phyloP scores from a whole-genome alignment of 1,140 invertebrate genomes.

The Drosophila takahashii region DNA sequence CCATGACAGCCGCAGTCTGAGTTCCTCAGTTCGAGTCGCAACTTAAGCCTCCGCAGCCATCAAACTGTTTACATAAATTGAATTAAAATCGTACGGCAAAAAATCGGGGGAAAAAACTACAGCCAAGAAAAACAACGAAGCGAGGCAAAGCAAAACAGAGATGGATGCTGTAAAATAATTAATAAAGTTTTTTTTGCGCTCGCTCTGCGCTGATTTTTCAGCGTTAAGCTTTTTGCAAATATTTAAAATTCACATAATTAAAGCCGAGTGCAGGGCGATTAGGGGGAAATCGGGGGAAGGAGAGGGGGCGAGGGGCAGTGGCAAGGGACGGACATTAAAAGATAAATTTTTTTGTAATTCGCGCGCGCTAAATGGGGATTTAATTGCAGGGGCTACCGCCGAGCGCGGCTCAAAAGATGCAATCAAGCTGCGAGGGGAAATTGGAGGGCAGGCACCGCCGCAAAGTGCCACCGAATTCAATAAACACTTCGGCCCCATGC shows the following conservation, averaged over 20 bases:
- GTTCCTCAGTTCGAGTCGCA: constrained; percentile 24
- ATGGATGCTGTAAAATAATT: constrained; percentile 81
- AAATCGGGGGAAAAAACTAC: constrained; percentile 38
- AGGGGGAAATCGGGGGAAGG: background rate
- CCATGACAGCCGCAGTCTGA: constrained; percentile 41
- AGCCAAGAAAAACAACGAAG: constrained; percentile 27
- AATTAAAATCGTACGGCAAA: constrained; percentile 66
- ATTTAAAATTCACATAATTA: constrained; percentile 84
- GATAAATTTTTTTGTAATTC: constrained; percentile 67
- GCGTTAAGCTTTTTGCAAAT: constrained; percentile 79
- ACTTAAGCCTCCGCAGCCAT: constrained; percentile 52
- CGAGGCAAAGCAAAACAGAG: constrained; percentile 43
- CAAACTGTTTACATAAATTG: constrained; percentile 82
- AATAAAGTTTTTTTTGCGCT: constrained; percentile 71
- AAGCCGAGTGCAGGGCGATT: constrained; percentile 65
- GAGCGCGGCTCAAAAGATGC: constrained; percentile 55
- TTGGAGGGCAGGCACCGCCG: constrained; percentile 1
- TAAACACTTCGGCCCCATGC: constrained; percentile 72
- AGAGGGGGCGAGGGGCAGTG: background rate
- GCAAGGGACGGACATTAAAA: constrained; percentile 55
- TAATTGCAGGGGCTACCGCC: constrained; percentile 80
- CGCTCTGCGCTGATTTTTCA: constrained; percentile 69
- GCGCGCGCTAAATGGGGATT: constrained; percentile 79
- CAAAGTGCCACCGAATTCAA: constrained; percentile 81
- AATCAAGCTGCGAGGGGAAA: constrained; percentile 50